phyloP scores from a whole-genome alignment of 2,113 vertebrate genomes.

The Takifugu bimaculatus region DNA sequence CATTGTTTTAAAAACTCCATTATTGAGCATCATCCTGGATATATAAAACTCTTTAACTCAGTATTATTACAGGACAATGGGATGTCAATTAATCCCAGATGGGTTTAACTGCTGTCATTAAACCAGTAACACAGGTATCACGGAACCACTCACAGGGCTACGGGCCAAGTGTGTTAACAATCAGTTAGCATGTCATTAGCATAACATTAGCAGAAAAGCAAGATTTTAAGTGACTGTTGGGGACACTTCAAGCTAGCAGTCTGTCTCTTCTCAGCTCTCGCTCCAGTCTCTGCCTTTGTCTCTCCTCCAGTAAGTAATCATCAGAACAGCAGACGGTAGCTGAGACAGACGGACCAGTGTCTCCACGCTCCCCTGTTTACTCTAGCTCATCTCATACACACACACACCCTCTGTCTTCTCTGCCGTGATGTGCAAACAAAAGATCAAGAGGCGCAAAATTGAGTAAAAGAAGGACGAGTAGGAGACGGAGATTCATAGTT shows the following conservation, averaged over 20 bases:
- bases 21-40: no score
- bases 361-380: constrained; percentile 7
- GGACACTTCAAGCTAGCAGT: background rate
- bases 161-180: constrained; percentile 22
- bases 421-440: background rate
- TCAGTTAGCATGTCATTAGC: constrained; percentile 49
- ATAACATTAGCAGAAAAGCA: constrained; percentile 38
- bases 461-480: background rate
- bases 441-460: background rate
- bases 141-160: no score
- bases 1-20: no score
- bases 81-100: no score
- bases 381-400: background rate
- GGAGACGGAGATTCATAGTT: constrained; percentile 6
- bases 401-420: background rate
- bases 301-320: constrained; percentile 4
- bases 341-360: constrained; percentile 5
- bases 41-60: no score
- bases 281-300: background rate
- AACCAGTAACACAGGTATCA: no score
- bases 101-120: no score
- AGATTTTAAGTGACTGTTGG: constrained; percentile 6
- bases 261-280: background rate
- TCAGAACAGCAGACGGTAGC: constrained; percentile 5
- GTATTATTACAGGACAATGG: no score